Evolutionary conservation across 2,113 vertebrate genomes (phyloP), one percentile per base, ranked within the genome.

Genomic region (Oncorhynchus mykiss): DNA sequence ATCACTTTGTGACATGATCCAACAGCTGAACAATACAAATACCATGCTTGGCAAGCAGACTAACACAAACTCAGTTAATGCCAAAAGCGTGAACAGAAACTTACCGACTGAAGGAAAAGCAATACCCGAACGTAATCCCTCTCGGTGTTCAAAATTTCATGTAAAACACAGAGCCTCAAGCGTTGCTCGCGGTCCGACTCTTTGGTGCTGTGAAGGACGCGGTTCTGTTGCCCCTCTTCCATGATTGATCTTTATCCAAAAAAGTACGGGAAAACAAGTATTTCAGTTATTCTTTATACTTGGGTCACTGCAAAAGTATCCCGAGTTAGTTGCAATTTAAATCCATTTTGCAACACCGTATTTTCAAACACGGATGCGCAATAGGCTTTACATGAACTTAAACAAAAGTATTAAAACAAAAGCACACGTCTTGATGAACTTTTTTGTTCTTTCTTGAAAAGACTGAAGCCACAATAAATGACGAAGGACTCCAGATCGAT

Each of bases 21-120:
- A 48, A 24, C 7, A 69, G 31, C 31, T n/a, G 68, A n/a, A 70
- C 20, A n/a, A 45, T 70, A 60, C 9, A 45, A 45, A 45, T 11
- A 45, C 8, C 7, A 39, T 9, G 39, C 5, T n/a, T 29, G 49
- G 7, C 24, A 18, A 24, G 16, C 48, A 51, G 16, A 2, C 60
- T 11, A 69, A 48, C 29, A 27, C 5, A 67, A 4, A 14, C 34
- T 1, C 57, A 34, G 2, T 20, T 20, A 51, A 67, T 20, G 22
- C 39, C 14, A 73, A n/a, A 18, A 73, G 22, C 5, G 18, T 20
- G 8, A 8, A 14, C 3, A 14, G 31, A 34, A n/a, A 80, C 96
- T 96, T 85, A 99, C 97, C 91, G 97, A 98, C 90, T 98, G 96
- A n/a, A 97, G 90, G 91, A 99, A 97, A 78, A 92, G 91, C 88